These are phyloP conservation scores for Maconellicoccus hirsutus DNA, from an alignment of 1,140 invertebrate species.

Conservation along the genomic window DNA sequence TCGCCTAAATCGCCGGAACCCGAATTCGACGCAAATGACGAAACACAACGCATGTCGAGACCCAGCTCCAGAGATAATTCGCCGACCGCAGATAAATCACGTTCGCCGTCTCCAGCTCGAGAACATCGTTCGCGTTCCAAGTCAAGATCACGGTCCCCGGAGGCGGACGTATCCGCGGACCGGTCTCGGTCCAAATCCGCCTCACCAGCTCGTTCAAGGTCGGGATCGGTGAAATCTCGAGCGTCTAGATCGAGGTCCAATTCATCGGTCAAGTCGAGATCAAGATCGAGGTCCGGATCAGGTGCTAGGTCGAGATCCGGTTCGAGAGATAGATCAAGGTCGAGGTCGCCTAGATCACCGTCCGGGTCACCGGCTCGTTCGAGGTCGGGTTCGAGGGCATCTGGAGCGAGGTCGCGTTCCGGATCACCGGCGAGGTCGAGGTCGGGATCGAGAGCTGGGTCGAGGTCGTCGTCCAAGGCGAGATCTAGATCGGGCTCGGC, in stretches of 20 bases:
- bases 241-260: slow-evolving; percentile 32
- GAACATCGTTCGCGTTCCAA: slow-evolving; percentile 31
- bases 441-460: slow-evolving; percentile 25
- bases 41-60: not conserved
- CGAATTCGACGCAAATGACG: too few relatives aligned
- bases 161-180: slow-evolving; percentile 26
- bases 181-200: not conserved
- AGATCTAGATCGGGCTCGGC: slow-evolving; percentile 26
- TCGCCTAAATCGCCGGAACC: too few relatives aligned
- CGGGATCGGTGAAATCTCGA: slow-evolving; percentile 23
- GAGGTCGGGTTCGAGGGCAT: slow-evolving; percentile 27
- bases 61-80: slow-evolving; percentile 30
- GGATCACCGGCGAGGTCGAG: slow-evolving; percentile 25
- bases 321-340: slow-evolving; percentile 32
- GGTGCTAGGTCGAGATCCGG: slow-evolving; percentile 28
- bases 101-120: slow-evolving; percentile 31
- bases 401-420: slow-evolving; percentile 24
- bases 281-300: not conserved
- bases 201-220: not conserved
- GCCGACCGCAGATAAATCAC: slow-evolving; percentile 31
- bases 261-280: slow-evolving; percentile 25
- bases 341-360: slow-evolving; percentile 26
- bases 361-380: slow-evolving; percentile 27
- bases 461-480: slow-evolving; percentile 26
- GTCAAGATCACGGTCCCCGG: slow-evolving; percentile 32